Percentiles rank a stretch among this genome's conserved stretches.
Conservation (phyloP, 2,888 invertebrate genomes). For the Brachyopa scutellaris region DNA sequence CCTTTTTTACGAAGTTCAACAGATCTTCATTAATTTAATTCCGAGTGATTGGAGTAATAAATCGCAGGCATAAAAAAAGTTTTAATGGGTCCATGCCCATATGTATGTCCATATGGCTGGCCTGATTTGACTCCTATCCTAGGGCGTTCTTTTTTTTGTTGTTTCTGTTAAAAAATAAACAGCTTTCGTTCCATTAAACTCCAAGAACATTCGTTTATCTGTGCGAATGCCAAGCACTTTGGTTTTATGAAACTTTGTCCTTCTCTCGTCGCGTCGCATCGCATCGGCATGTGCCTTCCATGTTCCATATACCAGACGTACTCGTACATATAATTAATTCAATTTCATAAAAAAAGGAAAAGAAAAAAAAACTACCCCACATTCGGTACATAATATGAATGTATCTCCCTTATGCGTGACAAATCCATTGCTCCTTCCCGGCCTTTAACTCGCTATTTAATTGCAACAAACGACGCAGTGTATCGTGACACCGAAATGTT, state of each 20-base stretch:
- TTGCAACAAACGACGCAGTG: slow-evolving; percentile 47
- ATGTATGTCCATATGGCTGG: too few relatives aligned
- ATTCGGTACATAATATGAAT: not conserved
- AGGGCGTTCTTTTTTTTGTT: too few relatives aligned
- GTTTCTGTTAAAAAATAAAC: slow-evolving; percentile 16
- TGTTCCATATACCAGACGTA: too few relatives aligned
- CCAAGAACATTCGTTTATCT: slow-evolving; percentile 6
- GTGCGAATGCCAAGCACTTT: slow-evolving; percentile 8
- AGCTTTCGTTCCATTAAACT: slow-evolving; percentile 28
- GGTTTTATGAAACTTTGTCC: slow-evolving; percentile 16
- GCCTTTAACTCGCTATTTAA: slow-evolving; percentile 36
- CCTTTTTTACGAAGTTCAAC: not conserved
- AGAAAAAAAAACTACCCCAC: not conserved
- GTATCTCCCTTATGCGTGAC: slow-evolving; percentile 28
- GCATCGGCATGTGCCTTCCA: too few relatives aligned
- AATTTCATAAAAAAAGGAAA: slow-evolving; percentile 27
- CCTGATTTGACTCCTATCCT: slow-evolving; percentile 1
- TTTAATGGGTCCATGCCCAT: slow-evolving; percentile 9
- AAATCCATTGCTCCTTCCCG: slow-evolving; percentile 35
- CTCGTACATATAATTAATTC: slow-evolving; percentile 41
- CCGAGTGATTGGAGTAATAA: slow-evolving; percentile 4
- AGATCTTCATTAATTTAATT: slow-evolving; percentile 8
- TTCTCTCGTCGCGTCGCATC: too few relatives aligned
- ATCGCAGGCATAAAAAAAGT: slow-evolving; percentile 15
- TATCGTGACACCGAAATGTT: slow-evolving; percentile 35